A percentile compares a stretch with the other conserved stretches of the same genome.
phyloP scores from a whole-genome alignment of 1,140 invertebrate species.

The Apis cerana region DNA sequence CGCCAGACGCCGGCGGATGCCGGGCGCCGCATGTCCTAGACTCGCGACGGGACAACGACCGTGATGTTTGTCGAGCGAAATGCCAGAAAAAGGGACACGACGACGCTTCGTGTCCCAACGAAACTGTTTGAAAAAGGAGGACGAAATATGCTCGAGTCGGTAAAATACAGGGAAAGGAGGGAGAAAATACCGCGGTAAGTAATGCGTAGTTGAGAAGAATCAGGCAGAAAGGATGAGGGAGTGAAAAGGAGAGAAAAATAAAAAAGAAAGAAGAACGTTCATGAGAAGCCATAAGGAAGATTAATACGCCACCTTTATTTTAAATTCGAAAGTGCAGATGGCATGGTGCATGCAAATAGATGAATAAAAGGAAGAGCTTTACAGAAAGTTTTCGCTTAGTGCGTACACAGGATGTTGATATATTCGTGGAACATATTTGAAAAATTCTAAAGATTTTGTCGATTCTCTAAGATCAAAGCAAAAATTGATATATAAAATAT shows the following conservation, averaged over 20 bases:
- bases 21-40: constrained; percentile 65
- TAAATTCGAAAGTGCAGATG: not conserved
- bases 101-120: not conserved
- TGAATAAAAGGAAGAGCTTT: not conserved
- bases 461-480: too few relatives aligned
- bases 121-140: constrained; percentile 26
- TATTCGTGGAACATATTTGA: too few relatives aligned
- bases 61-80: constrained; percentile 60
- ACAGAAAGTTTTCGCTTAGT: too few relatives aligned
- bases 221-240: not conserved
- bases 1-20: constrained; percentile 58
- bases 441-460: too few relatives aligned
- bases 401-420: not conserved
- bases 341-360: not conserved
- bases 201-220: not conserved
- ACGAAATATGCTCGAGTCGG: not conserved
- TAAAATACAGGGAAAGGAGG: too few relatives aligned
- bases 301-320: not conserved
- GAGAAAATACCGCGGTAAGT: not conserved
- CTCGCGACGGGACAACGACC: constrained; percentile 62
- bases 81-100: constrained; percentile 42
- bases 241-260: not conserved
- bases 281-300: constrained; percentile 11
- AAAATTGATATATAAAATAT: too few relatives aligned
- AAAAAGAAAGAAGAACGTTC: not conserved